phyloP scores from a whole-genome alignment of 2,797 vertebrate genomes.

The Liasis olivaceus region DNA sequence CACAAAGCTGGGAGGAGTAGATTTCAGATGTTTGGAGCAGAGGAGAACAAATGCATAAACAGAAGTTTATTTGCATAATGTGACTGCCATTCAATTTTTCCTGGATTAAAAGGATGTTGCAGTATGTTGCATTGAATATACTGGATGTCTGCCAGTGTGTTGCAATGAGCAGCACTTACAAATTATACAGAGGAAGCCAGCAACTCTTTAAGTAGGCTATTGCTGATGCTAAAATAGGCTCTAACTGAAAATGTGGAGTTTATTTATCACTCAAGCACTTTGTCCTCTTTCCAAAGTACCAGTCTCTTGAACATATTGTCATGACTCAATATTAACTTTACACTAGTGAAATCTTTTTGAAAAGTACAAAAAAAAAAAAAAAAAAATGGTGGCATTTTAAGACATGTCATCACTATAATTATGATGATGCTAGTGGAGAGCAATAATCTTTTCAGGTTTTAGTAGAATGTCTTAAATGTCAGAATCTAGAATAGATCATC shows the following conservation, averaged over 20 bases:
- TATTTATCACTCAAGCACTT: conserved; percentile 22
- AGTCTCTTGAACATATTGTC: conserved; percentile 37
- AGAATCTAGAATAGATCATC: not conserved
- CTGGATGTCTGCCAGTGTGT: not conserved
- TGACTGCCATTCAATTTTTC: conserved; percentile 14
- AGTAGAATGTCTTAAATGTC: conserved; percentile 23
- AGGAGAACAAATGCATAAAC: not conserved
- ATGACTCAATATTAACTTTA: conserved; percentile 46
- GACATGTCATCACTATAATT: conserved; percentile 20
- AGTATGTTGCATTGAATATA: not conserved
- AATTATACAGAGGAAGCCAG: conserved; percentile 24
- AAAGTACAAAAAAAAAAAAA: not conserved
- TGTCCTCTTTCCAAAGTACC: conserved; percentile 37
- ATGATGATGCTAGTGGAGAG: not conserved
- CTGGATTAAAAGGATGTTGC: conserved; percentile 22
- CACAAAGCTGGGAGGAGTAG: not conserved
- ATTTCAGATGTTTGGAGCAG: not conserved
- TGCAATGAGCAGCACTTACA: not conserved
- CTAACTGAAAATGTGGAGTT: conserved; percentile 12
- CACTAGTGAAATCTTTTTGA: conserved; percentile 42
- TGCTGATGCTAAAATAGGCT: conserved; percentile 26
- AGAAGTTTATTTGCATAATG: not conserved
- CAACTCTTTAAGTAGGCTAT: conserved; percentile 4
- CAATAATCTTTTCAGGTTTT: conserved; percentile 19
- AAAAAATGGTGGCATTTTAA: conserved; percentile 44